phyloP scores from a whole-genome alignment of 1,140 invertebrate genomes.

The Semibalanus balanoides region DNA sequence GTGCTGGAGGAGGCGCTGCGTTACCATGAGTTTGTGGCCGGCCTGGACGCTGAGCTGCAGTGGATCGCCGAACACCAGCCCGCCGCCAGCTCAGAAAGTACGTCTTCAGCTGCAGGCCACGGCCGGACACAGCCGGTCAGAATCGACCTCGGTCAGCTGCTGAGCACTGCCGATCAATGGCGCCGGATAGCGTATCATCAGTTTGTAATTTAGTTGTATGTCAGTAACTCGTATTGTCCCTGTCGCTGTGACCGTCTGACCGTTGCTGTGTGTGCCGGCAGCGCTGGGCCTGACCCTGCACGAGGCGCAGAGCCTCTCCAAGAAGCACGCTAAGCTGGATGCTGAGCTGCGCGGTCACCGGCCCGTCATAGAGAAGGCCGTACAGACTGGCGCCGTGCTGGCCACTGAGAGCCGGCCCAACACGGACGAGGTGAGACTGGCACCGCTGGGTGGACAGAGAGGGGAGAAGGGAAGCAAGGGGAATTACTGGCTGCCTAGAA shows the following conservation, averaged over 20 bases:
- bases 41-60: constrained; percentile 80
- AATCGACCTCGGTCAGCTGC: no score
- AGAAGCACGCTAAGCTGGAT: constrained; percentile 85
- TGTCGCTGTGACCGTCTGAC: no score
- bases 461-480: no score
- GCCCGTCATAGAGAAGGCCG: constrained; percentile 61
- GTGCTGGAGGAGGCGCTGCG: constrained; percentile 71
- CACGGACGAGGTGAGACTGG: constrained; percentile 46
- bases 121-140: no score
- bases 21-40: constrained; percentile 88
- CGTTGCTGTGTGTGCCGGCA: no score
- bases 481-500: no score
- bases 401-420: constrained; percentile 60
- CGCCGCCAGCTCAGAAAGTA: constrained; percentile 54
- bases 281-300: constrained; percentile 63
- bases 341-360: constrained; percentile 69
- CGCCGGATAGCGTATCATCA: no score
- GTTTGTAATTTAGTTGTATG: no score
- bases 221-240: no score
- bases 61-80: constrained; percentile 87
- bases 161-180: no score
- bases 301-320: constrained; percentile 77
- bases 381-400: constrained; percentile 32
- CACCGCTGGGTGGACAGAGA: no score
- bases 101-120: no score